Percentiles rank a stretch among this genome's conserved stretches.
Evolutionary conservation across 2,888 invertebrate genomes (phyloP).

Genomic region (Campoplex capitator): DNA sequence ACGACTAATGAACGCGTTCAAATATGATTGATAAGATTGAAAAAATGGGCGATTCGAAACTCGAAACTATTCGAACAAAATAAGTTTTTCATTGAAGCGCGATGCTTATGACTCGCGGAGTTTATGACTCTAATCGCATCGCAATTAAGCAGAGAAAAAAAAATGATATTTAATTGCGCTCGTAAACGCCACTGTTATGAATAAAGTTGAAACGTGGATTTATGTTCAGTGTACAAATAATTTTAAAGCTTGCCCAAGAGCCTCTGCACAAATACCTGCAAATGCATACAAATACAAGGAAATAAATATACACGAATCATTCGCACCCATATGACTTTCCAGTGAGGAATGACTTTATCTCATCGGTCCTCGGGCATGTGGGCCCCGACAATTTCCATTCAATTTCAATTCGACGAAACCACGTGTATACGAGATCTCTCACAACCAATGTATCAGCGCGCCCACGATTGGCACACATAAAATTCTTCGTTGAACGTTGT

Average conservation of each 20-base stretch:
- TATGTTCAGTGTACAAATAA: constrained; percentile 4
- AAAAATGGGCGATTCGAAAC: background rate
- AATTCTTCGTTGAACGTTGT: constrained; percentile 32
- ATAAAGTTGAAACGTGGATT: background rate
- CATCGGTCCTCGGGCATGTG: constrained; percentile 31
- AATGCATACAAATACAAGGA: background rate
- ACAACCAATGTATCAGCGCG: constrained; percentile 29
- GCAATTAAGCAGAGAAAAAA: background rate
- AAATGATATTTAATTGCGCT: background rate
- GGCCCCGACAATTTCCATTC: constrained; percentile 38
- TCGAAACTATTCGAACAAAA: background rate
- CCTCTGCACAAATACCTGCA: background rate
- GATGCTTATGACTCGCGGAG: background rate
- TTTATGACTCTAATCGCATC: background rate
- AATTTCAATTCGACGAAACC: constrained; percentile 52
- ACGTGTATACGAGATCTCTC: constrained; percentile 6
- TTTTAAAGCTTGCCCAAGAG: background rate
- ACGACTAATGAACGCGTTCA: background rate
- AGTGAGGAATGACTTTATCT: constrained; percentile 23
- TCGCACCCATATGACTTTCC: constrained; percentile 44
- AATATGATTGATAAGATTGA: background rate
- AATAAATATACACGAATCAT: constrained; percentile 21
- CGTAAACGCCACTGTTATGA: constrained; percentile 8
- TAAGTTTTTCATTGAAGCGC: background rate
- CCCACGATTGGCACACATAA: constrained; percentile 45